Base-by-base conservation (phyloP, 1,140 invertebrate species). In the Hyphantria cunea region DNA sequence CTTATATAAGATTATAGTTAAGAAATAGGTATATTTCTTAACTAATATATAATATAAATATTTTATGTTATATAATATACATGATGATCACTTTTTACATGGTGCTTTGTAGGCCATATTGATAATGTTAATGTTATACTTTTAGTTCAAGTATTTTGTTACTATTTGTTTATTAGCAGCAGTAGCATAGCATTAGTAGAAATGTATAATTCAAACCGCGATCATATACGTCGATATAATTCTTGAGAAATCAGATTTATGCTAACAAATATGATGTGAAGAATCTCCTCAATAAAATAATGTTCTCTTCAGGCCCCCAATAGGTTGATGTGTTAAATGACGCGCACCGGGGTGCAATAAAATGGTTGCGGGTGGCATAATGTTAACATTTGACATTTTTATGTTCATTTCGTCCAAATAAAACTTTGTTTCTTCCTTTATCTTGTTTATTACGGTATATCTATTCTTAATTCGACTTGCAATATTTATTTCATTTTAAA, bases 241-340 rank as follows among this genome's bases (percentile, higher is more conserved):
- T 25, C 12, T 44, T 44, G 11, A 44, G 12, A 44, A 12, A 12
- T 44, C n/a, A 44, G 6, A 44, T 44, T 44, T 44, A 44, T 44
- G 12, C 41, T 49, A 58, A 58, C 55, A 44, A 58, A 58, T 58
- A 58, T 49, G 55, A 58, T 39, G 45, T 33, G 32, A 47, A 31
- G 45, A 58, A 58, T 58, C 45, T 58, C 47, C 51, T 51, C 47
- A 51, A 56, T 54, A 56, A 52, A 51, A 64, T 58, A 53, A 64
- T 51, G 33, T 49, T 54, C 33, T 41, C 13, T 31, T 14, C 34
- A 31, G 33, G 31, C 51, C 34, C 52, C 41, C 63, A 48, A 65
- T 50, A 64, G 33, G 47, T 60, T 61, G 66, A 69, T 62, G 66
- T 64, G 70, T 64, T 68, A 72, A 72, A 72, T 72, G 70, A 69